Percentiles rank a stretch among this genome's conserved stretches.
phyloP scores from a whole-genome alignment of 2,797 vertebrate genomes.

The Centropyge bicolor region DNA sequence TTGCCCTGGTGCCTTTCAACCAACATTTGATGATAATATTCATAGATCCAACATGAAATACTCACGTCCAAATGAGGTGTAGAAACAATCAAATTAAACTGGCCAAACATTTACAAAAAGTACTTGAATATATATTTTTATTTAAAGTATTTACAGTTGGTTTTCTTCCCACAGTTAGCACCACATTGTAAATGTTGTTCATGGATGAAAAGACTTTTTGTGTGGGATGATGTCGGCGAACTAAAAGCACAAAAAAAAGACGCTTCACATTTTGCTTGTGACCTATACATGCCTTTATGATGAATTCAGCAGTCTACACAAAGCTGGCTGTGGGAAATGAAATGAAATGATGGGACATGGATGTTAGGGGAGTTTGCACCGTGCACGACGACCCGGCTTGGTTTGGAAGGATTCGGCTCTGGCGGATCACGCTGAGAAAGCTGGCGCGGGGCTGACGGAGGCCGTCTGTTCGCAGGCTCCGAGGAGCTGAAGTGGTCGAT shows the following conservation, averaged over 20 bases:
- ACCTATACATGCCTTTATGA: conserved; percentile 79
- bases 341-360: conserved; percentile 64
- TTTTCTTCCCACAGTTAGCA: conserved; percentile 69
- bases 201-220: conserved; percentile 62
- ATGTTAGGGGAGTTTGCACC: conserved; percentile 43
- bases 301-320: conserved; percentile 77
- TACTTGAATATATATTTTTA: conserved; percentile 84
- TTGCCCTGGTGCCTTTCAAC: not conserved
- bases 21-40: not conserved
- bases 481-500: not conserved
- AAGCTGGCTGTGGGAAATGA: conserved; percentile 64
- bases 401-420: conserved; percentile 23
- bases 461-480: conserved; percentile 37
- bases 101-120: conserved; percentile 68
- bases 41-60: not conserved
- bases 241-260: conserved; percentile 72
- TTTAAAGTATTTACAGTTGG: conserved; percentile 88
- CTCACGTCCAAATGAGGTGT: not conserved
- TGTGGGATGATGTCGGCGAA: conserved; percentile 70
- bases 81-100: conserved; percentile 63
- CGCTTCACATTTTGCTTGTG: conserved; percentile 77
- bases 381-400: not conserved
- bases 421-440: conserved; percentile 27
- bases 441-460: conserved; percentile 22
- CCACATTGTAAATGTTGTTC: conserved; percentile 72